Base-by-base conservation (phyloP, 2,888 invertebrate species). In the Sminthurinus aureus region DNA sequence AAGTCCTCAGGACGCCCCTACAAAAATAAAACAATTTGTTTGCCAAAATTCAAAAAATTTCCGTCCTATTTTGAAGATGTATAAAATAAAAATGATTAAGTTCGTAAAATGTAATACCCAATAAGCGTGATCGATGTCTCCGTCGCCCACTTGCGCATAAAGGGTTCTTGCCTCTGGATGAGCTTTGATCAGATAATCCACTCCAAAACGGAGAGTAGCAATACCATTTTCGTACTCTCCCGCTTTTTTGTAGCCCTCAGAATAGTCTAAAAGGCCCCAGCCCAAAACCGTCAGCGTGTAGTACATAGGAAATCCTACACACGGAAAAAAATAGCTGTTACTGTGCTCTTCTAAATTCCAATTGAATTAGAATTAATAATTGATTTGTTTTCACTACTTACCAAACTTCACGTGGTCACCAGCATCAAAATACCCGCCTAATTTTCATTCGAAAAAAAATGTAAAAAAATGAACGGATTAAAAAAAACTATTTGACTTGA, bases 91-190 rank as follows among this genome's bases (percentile, higher is more conserved):
- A 13, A 13, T 52, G 52, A 52, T 52, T 52, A 52, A 52, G 52
- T 52, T 52, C 13, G 67, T n/a, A 67, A 67, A 67, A 6, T 8
- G n/a, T 13, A n/a, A 78, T 93, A 93, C 93, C 93, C 93, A 87
- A 89, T 91, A 93, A 1, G 90, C 89, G 87, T 90, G 90, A 84
- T 91, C 91, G 8, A 85, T 85, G 24, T 88, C 84, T 1, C 89
- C 90, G 82, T 89, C 85, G 11, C 89, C 86, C 82, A 90, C 90
- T 89, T 90, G 90, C 0, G 89, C 90, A 84, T 90, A 90, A 0
- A 90, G 84, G 77, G 89, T 89, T 64, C 90, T 89, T 0, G 89
- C 88, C n/a, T 83, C 80, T 0, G 86, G 87, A 81, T 87, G 87
- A 15, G 51, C 84, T 22, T 76, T 76, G 8, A 52, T 76, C 0